A percentile compares a stretch with the other conserved stretches of the same genome.
These are phyloP conservation scores for Hippopotamus amphibius DNA, from an alignment of 2,113 vertebrate species.

Conservation along the genomic window DNA sequence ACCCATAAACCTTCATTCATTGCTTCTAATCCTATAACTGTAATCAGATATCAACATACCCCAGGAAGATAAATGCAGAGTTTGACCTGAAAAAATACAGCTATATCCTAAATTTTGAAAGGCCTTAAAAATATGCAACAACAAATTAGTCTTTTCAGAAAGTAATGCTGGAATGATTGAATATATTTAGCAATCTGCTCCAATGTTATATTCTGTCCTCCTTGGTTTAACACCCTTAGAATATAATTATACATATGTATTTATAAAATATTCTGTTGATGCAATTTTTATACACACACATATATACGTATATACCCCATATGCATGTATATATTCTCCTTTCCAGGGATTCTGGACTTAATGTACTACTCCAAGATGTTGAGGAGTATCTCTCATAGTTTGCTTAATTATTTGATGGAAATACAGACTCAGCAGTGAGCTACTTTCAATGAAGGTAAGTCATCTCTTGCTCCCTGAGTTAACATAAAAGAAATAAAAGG, in stretches of 20 bases:
- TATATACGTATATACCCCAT: neutral
- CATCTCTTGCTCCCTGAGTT: neutral
- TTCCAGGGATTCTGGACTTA: neutral
- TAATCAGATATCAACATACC: neutral
- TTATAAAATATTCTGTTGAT: neutral
- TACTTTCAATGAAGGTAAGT: neutral
- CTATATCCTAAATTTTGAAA: neutral
- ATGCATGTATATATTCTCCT: neutral
- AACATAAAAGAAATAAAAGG: conserved; percentile 4
- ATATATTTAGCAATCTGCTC: neutral
- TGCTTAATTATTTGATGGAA: neutral
- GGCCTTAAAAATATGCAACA: neutral
- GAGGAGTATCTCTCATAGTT: neutral
- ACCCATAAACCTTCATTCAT: neutral
- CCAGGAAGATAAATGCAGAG: neutral
- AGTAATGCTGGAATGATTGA: neutral
- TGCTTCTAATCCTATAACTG: neutral
- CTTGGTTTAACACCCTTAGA: neutral
- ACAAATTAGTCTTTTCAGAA: neutral
- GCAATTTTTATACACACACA: neutral
- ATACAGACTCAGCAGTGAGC: neutral
- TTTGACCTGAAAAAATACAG: neutral
- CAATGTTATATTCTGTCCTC: neutral
- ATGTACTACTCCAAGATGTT: neutral
- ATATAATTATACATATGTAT: neutral